These are phyloP conservation scores for Alethe castanea DNA, from an alignment of 2,113 vertebrate genomes.

Conservation along the genomic window DNA sequence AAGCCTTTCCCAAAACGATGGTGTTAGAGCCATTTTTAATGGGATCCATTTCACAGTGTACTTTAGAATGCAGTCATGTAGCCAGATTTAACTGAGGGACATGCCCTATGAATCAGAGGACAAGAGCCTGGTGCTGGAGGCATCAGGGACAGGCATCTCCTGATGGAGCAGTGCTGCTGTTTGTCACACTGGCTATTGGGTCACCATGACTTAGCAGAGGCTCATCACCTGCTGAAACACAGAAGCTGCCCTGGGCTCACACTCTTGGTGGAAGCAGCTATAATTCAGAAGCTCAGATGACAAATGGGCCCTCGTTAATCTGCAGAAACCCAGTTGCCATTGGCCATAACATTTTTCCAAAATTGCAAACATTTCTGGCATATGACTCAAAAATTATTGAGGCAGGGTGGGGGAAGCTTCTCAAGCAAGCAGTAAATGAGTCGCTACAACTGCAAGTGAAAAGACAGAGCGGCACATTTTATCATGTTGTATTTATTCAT, in stretches of 20 bases:
- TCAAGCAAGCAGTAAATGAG: not conserved
- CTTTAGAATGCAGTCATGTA: not conserved
- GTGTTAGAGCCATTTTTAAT: rapidly evolving
- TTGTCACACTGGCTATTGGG: rapidly evolving
- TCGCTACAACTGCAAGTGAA: not conserved
- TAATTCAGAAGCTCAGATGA: not conserved
- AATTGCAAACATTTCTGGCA: not conserved
- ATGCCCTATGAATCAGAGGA: not conserved
- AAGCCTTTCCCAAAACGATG: not conserved
- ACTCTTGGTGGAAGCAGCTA: not conserved
- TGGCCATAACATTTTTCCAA: not conserved
- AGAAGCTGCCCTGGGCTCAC: not conserved
- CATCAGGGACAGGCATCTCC: not conserved
- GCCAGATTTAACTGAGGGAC: not conserved
- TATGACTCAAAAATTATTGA: not conserved
- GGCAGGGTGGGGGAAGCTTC: not conserved
- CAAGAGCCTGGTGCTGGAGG: not conserved
- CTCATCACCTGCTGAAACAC: not conserved
- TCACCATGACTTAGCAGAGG: not conserved
- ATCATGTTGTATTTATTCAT: not conserved
- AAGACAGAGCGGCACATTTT: not conserved
- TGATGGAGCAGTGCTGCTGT: not conserved
- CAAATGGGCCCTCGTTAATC: not conserved
- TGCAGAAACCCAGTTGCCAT: not conserved
- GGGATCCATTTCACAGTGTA: rapidly evolving